phyloP scores from a whole-genome alignment of 2,113 vertebrate species.

The Tautogolabrus adspersus region DNA sequence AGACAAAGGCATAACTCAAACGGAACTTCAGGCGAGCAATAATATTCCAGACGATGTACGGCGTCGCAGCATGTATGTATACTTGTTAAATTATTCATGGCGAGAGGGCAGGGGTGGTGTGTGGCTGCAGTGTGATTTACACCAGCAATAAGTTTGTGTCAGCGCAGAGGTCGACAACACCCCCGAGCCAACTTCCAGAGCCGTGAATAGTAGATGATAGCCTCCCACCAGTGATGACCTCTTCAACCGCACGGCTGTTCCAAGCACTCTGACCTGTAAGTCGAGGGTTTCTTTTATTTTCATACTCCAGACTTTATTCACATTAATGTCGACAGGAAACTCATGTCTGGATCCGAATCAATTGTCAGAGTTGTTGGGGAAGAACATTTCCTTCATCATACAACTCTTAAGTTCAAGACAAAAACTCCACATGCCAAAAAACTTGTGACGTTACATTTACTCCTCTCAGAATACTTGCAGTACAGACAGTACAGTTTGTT shows the following conservation, averaged over 20 bases:
- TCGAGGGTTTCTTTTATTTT: slow-evolving; percentile 1
- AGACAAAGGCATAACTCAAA: slow-evolving; percentile 33
- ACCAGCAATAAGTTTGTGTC: slow-evolving; percentile 73
- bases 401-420: neutral
- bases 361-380: slow-evolving; percentile 16
- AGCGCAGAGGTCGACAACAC: slow-evolving; percentile 55
- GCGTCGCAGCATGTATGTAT: slow-evolving; percentile 44
- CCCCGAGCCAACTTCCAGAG: slow-evolving; percentile 56
- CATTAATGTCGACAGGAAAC: slow-evolving; percentile 18
- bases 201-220: slow-evolving; percentile 52
- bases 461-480: neutral
- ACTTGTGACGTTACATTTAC: neutral
- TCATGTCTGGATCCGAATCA: slow-evolving; percentile 20
- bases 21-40: slow-evolving; percentile 32
- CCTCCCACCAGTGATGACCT: slow-evolving; percentile 61
- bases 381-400: neutral
- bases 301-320: slow-evolving; percentile 22
- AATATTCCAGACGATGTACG: slow-evolving; percentile 29
- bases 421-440: neutral
- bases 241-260: slow-evolving; percentile 44
- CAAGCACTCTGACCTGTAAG: slow-evolving; percentile 36
- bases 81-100: slow-evolving; percentile 75
- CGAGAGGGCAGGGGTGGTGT: slow-evolving; percentile 38
- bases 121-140: slow-evolving; percentile 67
- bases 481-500: no score